Evolutionary conservation across 2,888 invertebrate genomes (phyloP).

Genomic region (Morpho achilles): DNA sequence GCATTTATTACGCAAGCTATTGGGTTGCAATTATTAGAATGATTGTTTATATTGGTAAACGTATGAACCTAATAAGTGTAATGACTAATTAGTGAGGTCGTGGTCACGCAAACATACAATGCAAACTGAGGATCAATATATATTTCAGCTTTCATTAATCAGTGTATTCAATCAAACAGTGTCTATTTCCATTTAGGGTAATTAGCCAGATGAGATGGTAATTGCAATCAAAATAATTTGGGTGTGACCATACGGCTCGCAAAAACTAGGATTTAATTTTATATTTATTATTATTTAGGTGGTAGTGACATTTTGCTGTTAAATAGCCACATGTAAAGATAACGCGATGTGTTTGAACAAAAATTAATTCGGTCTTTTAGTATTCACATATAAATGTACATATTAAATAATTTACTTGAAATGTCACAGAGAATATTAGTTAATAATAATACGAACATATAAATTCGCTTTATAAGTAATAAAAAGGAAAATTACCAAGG

Average conservation of each 20-base stretch:
- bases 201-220: slow-evolving; percentile 27
- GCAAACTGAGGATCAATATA: slow-evolving; percentile 12
- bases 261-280: no score
- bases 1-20: no score
- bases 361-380: neutral
- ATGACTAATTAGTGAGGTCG: slow-evolving; percentile 24
- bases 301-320: no score
- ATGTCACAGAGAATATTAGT: no score
- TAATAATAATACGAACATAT: no score
- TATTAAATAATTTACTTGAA: no score
- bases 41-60: slow-evolving; percentile 4
- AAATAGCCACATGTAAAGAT: no score
- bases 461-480: no score
- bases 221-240: slow-evolving; percentile 28
- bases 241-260: neutral
- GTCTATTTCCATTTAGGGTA: slow-evolving; percentile 31
- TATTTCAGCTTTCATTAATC: neutral
- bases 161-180: slow-evolving; percentile 22
- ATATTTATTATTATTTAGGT: no score
- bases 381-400: no score
- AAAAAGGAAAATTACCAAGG: no score
- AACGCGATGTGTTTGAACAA: neutral
- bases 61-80: slow-evolving; percentile 10
- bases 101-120: slow-evolving; percentile 23
- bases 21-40: neutral